A percentile compares a stretch with the other conserved stretches of the same genome.
Conservation (phyloP, 2,888 invertebrate species). For the Rhaphigaster nebulosa region DNA sequence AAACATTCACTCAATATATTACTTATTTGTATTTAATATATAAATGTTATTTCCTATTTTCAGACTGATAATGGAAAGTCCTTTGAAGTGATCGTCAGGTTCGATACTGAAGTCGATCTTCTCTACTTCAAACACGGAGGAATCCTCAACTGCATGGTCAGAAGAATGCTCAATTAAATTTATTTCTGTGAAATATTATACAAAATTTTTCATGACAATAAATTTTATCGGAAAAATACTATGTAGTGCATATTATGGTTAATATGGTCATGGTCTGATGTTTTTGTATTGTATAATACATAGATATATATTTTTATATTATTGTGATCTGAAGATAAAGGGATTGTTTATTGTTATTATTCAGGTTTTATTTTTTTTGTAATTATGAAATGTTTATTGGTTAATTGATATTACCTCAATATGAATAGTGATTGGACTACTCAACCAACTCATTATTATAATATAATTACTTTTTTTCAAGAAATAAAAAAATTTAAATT, state of each 20-base stretch:
- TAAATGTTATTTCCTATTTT: conserved; percentile 61
- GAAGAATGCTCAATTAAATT: conserved; percentile 77
- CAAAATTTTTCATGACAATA: conserved; percentile 14
- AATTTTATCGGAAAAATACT: conserved; percentile 1
- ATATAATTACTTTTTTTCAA: neutral
- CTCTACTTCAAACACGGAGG: conserved; percentile 94
- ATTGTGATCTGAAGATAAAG: conserved; percentile 14
- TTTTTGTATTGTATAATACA: conserved; percentile 10
- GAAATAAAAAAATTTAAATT: neutral
- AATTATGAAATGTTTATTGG: neutral
- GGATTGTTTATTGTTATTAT: conserved; percentile 26
- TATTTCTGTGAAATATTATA: neutral
- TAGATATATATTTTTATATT: conserved; percentile 24
- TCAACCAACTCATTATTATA: neutral
- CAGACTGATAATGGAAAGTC: conserved; percentile 75
- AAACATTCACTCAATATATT: neutral
- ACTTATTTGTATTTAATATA: neutral
- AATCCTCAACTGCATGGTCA: conserved; percentile 97
- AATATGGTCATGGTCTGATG: conserved; percentile 13
- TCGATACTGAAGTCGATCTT: conserved; percentile 97
- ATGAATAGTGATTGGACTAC: neutral
- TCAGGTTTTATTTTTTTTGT: neutral
- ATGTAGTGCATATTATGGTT: conserved; percentile 41
- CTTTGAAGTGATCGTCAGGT: conserved; percentile 87
- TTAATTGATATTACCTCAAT: neutral